phyloP scores from a whole-genome alignment of 1,140 invertebrate species.

The Drosophila burlai region DNA sequence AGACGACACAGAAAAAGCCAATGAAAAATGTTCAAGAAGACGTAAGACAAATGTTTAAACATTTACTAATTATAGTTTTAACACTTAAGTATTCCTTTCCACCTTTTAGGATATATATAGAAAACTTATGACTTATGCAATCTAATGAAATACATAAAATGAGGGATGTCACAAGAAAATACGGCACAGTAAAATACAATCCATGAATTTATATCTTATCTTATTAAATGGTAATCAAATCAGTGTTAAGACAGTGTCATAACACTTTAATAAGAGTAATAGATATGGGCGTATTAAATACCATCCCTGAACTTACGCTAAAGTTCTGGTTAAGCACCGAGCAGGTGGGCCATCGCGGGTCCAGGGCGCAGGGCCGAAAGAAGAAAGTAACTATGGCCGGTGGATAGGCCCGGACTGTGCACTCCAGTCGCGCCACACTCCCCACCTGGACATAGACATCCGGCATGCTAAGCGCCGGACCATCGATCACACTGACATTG shows the following conservation, averaged over 20 bases:
- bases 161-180: not conserved
- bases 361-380: conserved; percentile 82
- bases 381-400: conserved; percentile 86
- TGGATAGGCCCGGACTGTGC: conserved; percentile 85
- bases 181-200: too few species aligned
- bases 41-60: conserved; percentile 11
- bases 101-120: not conserved
- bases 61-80: not conserved
- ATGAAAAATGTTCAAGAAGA: not conserved
- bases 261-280: not conserved
- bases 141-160: not conserved
- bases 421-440: conserved; percentile 81
- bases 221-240: too few species aligned
- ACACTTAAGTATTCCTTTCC: not conserved
- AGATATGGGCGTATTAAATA: too few species aligned
- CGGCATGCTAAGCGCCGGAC: conserved; percentile 84
- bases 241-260: too few species aligned
- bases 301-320: conserved; percentile 56
- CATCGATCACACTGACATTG: conserved; percentile 73
- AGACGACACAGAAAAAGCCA: conserved; percentile 21
- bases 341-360: conserved; percentile 69
- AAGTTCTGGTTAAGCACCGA: conserved; percentile 51
- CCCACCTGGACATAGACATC: conserved; percentile 85
- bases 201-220: too few species aligned
- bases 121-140: too few species aligned